phyloP scores from a whole-genome alignment of 2,888 invertebrate genomes.

The Neoascia interrupta region DNA sequence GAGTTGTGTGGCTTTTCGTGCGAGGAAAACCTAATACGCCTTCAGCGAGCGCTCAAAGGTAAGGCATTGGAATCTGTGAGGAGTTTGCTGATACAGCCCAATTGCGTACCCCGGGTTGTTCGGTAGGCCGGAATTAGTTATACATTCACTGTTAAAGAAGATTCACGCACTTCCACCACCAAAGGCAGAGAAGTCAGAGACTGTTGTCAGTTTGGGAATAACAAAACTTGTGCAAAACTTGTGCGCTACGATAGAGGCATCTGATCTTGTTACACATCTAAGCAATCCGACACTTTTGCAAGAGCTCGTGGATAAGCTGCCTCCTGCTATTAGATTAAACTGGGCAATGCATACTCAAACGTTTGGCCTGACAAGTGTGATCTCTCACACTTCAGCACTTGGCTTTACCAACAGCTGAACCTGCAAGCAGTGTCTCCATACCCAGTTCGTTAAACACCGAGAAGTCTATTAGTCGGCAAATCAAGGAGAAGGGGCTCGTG shows the following conservation, averaged over 20 bases:
- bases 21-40: conserved; percentile 48
- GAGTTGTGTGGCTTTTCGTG: conserved; percentile 46
- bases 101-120: not conserved
- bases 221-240: conserved; percentile 26
- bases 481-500: conserved; percentile 1
- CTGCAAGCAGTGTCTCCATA: conserved; percentile 43
- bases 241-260: conserved; percentile 12
- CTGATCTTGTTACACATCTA: conserved; percentile 1
- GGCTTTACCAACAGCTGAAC: conserved; percentile 62
- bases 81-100: conserved; percentile 4
- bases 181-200: conserved; percentile 7
- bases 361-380: not conserved
- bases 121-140: conserved; percentile 10
- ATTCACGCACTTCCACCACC: conserved; percentile 7
- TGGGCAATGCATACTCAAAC: conserved; percentile 35
- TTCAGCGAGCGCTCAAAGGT: conserved; percentile 32
- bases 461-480: not conserved
- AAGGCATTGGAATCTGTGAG: conserved; percentile 13
- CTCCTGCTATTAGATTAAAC: conserved; percentile 22
- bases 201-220: conserved; percentile 3
- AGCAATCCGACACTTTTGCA: conserved; percentile 52
- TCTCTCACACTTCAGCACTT: conserved; percentile 43
- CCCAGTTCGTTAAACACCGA: not conserved
- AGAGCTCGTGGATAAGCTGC: conserved; percentile 32
- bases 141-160: conserved; percentile 6